Percentiles rank a stretch among this genome's conserved stretches.
phyloP scores from a whole-genome alignment of 2,797 vertebrate species.

The Novumbra hubbsi region DNA sequence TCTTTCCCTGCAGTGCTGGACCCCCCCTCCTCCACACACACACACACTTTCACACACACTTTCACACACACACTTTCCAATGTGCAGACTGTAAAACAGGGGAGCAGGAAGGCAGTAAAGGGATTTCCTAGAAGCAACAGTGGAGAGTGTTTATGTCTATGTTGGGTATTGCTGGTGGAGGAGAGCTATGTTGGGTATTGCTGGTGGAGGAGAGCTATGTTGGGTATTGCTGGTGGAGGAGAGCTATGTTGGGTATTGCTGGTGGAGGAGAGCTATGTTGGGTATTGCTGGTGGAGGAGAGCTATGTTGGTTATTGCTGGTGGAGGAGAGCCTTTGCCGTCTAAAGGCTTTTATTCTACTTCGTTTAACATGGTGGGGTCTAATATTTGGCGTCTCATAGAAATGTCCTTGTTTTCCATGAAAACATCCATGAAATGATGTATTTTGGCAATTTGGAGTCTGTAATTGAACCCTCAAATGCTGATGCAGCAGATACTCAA shows the following conservation, averaged over 20 bases:
- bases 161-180: not conserved
- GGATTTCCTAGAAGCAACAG: conserved; percentile 38
- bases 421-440: no score
- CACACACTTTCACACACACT: no score
- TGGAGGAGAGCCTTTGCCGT: conserved; percentile 16
- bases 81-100: conserved; percentile 35
- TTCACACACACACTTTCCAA: no score
- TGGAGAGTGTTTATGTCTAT: not conserved
- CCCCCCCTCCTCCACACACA: conserved; percentile 11
- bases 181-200: not conserved
- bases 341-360: conserved; percentile 13
- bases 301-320: no score
- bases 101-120: conserved; percentile 9
- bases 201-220: not conserved
- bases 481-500: no score
- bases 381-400: no score
- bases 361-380: not conserved
- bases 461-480: no score
- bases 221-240: not conserved
- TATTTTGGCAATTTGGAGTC: no score
- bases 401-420: no score
- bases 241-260: not conserved
- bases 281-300: not conserved
- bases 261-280: not conserved
- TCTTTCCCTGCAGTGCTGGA: conserved; percentile 18